Evolutionary conservation across 1,140 invertebrate species (phyloP), one percentile per base, ranked within the genome.

Genomic region (Lysiphlebus fabarum): DNA sequence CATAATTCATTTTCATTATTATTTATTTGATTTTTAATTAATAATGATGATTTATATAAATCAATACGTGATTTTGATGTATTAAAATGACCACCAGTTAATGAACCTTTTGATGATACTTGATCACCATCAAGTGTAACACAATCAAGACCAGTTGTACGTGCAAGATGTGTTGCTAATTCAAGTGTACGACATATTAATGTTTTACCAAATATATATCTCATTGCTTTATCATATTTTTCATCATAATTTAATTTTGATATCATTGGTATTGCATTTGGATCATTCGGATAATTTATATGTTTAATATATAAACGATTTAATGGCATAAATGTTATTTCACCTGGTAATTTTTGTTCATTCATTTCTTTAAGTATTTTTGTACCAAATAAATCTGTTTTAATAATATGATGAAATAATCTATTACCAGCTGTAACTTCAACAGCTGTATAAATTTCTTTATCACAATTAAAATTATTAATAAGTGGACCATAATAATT

Each of bases 41-140:
- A 92, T 1, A 90, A 89, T 49, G 95, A 87, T 11, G 89, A 91
- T 80, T 97, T 96, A 70, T 99, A 95, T 76, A 98, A 92, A 76
- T 99, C 97, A 6, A 99, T 81, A 50, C 96, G 89, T 1, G 95
- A 99, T 9, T 94, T 84, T 2, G 93, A 87, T 6, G 93, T 93
- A 75, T 99, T 99, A 77, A 98, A 98, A 72, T 98, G 99, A 63
- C 98, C 98, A 40, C 97, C 97, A 4, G 97, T 99, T 5, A 99
- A 81, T 0, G 96, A 96, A 54, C 96, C 96, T 81, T 96, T 93
- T 3, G 93, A 93, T 11, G 80, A 83, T 43, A 87, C 86, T 82
- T 93, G 91, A 78, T 95, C 92, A 70, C 95, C 97, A 77, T 99
- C 96, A 49, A 99, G 81, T 0, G 96, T 99, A 14, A 99, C 96